A percentile compares a stretch with the other conserved stretches of the same genome.
These are phyloP conservation scores for Lysiphlebus fabarum DNA, from an alignment of 1,140 invertebrate species.

Conservation along the genomic window DNA sequence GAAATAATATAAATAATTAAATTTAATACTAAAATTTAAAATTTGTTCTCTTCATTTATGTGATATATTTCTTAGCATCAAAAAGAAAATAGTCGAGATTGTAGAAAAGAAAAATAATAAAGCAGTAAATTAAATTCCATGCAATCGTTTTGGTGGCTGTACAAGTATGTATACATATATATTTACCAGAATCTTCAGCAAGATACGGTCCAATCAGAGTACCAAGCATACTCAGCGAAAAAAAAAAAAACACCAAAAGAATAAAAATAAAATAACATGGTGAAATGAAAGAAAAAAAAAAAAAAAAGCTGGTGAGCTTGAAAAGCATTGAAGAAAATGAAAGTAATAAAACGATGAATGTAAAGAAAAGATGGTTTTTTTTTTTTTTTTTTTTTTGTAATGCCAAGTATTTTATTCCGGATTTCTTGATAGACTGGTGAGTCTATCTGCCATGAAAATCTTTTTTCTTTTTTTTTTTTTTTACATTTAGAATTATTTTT, in stretches of 20 bases:
- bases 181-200: slow-evolving; percentile 12
- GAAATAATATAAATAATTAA: background rate
- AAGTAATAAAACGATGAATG: too few relatives aligned
- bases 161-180: slow-evolving; percentile 3
- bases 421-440: background rate
- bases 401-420: too few relatives aligned
- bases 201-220: slow-evolving; percentile 23
- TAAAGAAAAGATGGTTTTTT: too few relatives aligned
- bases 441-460: too few relatives aligned
- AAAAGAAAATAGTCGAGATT: background rate
- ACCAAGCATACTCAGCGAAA: slow-evolving; percentile 18
- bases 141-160: slow-evolving; percentile 15
- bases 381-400: too few relatives aligned
- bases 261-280: slow-evolving; percentile 7
- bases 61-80: too few relatives aligned
- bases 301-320: too few relatives aligned
- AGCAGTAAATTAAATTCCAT: slow-evolving; percentile 23
- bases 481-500: too few relatives aligned
- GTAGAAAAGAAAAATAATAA: slow-evolving; percentile 15
- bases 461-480: too few relatives aligned
- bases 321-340: too few relatives aligned
- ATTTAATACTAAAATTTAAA: background rate
- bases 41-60: background rate
- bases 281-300: background rate
- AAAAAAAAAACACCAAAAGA: slow-evolving; percentile 11